Conservation (phyloP, 2,113 vertebrate species). For the Dissostichus mawsoni region DNA sequence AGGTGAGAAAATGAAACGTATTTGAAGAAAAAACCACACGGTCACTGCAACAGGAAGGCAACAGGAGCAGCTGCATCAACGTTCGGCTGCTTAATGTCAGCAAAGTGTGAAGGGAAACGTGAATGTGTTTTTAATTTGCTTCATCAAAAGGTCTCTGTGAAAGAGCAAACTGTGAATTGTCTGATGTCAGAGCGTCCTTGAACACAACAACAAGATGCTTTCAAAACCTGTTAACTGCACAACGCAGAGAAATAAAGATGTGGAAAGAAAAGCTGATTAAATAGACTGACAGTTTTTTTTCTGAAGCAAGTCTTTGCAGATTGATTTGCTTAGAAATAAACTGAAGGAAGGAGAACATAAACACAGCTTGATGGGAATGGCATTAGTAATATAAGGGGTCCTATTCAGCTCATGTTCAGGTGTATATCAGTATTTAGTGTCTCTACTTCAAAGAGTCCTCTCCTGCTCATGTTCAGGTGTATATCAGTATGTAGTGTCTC, state of each 20-base stretch:
- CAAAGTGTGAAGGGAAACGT: background rate
- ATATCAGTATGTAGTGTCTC: no score
- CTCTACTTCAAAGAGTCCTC: no score
- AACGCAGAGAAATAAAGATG: no score
- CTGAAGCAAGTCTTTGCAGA: background rate
- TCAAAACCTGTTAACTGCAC: background rate
- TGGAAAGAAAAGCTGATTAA: background rate
- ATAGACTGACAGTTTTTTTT: background rate
- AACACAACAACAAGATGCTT: background rate
- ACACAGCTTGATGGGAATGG: no score
- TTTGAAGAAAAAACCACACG: no score
- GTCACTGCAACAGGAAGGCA: background rate
- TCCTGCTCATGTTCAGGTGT: no score
- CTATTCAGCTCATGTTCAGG: no score
- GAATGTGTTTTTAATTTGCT: background rate
- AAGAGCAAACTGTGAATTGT: background rate
- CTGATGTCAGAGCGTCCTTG: conserved; percentile 3
- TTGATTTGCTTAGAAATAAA: background rate
- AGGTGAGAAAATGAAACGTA: no score
- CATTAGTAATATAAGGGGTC: no score
- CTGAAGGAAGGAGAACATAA: no score
- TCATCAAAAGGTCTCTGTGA: background rate
- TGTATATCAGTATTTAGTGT: no score
- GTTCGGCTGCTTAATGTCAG: background rate
- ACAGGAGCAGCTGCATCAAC: no score